Conservation (phyloP, 2,797 vertebrate genomes). For the Adelosebastes latens region DNA sequence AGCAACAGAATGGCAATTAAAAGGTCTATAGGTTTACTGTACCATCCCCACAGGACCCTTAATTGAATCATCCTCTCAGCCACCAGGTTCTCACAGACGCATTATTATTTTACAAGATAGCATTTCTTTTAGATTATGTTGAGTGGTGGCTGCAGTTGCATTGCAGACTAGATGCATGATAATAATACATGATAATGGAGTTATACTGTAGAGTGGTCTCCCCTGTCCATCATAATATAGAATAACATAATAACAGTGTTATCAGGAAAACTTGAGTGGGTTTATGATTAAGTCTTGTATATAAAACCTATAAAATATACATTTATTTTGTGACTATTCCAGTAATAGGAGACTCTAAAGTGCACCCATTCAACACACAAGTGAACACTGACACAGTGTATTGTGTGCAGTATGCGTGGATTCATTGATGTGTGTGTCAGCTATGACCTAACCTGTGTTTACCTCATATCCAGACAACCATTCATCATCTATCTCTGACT, state of each 20-base stretch:
- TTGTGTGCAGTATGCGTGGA: not conserved
- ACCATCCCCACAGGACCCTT: not conserved
- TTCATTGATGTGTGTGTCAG: not conserved
- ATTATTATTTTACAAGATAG: not conserved
- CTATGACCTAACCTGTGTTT: slow-evolving; percentile 19
- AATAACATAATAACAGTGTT: slow-evolving; percentile 1
- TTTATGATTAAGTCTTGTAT: not conserved
- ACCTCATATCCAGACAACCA: slow-evolving; percentile 11
- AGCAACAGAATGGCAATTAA: no score
- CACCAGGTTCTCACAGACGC: not conserved
- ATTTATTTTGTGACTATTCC: slow-evolving; percentile 8
- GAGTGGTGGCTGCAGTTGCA: not conserved
- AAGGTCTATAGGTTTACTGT: not conserved
- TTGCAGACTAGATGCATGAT: not conserved
- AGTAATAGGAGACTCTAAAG: slow-evolving; percentile 1
- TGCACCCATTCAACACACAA: not conserved
- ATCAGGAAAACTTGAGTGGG: not conserved
- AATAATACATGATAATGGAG: slow-evolving; percentile 20
- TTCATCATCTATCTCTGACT: slow-evolving; percentile 22
- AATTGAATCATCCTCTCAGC: not conserved
- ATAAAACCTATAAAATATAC: slow-evolving; percentile 12
- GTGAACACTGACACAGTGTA: not conserved
- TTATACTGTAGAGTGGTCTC: slow-evolving; percentile 8
- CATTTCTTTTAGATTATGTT: not conserved
- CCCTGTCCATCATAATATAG: not conserved